Base-by-base conservation (phyloP, 2,113 vertebrate species). In the Pluvianellus socialis region DNA sequence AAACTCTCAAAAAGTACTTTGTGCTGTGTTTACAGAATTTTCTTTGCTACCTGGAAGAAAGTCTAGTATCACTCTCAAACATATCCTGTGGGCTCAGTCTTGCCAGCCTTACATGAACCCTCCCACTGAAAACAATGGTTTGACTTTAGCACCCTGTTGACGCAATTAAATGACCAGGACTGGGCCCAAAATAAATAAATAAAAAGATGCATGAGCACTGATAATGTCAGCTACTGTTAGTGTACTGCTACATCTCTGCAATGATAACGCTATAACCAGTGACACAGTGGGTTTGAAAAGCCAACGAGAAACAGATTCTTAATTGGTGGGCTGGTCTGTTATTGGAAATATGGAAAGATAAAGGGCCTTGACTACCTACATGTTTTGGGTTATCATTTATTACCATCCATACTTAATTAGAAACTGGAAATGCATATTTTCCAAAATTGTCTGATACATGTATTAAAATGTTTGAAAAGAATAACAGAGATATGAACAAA, bases 401-500 rank as follows among this genome's bases (percentile, higher is more conserved):
- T 98, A 97, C 93, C 96, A 96, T 98, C 86, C 96, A 97, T 84
- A 98, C 86, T 97, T 92, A 83, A 96, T 94, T 96, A 97, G 96
- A 98, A 97, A 97, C 90, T 95, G 98, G 97, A 97, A 98, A 98
- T 98, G 97, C 95, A 96, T 98, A 97, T 97, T 97, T 97, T 97
- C 97, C 92, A 98, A 98, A 98, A 95, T 84, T 94, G 88, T 96
- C 95, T 97, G 89, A 96, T 98, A 98, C 97, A 97, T 97, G 94
- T 98, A 97, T 94, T 98, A 96, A 98, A 98, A 97, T 96, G 93
- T 83, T 96, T 92, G 95, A 96, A 97, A 86, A 97, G 85, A 96
- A 96, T 96, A 98, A 98, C 97, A 98, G 96, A 98, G 95, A 98
- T 98, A 98, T 95, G 97, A 98, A 97, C 92, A 62, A 98, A 97